Conservation (phyloP, 2,888 invertebrate species). For the Nudaria mundana region DNA sequence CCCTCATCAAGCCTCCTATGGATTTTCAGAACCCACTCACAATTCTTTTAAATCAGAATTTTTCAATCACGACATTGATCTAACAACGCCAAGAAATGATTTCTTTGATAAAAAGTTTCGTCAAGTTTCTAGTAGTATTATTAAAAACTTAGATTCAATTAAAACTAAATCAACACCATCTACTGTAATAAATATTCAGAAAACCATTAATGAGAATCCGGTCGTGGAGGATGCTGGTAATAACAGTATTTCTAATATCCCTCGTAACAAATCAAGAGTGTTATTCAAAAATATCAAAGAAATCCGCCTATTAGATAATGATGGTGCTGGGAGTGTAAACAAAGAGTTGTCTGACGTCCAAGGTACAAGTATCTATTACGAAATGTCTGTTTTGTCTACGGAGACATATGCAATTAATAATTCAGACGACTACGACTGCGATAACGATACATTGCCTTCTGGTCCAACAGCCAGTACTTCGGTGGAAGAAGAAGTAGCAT, state of each 20-base stretch:
- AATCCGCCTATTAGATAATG: constrained; percentile 68
- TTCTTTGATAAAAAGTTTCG: constrained; percentile 78
- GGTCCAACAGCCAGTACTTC: constrained; percentile 56
- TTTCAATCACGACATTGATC: constrained; percentile 61
- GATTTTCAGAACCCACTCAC: constrained; percentile 45
- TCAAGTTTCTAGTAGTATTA: constrained; percentile 76
- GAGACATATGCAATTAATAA: constrained; percentile 67
- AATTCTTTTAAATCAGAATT: constrained; percentile 61
- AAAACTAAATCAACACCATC: constrained; percentile 50
- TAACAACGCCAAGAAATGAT: constrained; percentile 79
- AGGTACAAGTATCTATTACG: constrained; percentile 77
- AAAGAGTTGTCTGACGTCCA: constrained; percentile 71
- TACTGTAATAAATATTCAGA: constrained; percentile 54
- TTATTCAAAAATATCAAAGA: constrained; percentile 80
- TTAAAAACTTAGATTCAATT: constrained; percentile 68
- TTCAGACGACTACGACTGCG: constrained; percentile 68
- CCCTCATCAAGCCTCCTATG: constrained; percentile 50
- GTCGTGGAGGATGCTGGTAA: constrained; percentile 69
- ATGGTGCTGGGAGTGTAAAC: constrained; percentile 59
- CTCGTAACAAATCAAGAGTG: constrained; percentile 71
- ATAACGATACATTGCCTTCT: constrained; percentile 53
- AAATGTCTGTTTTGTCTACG: constrained; percentile 74
- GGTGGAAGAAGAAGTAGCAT: constrained; percentile 48
- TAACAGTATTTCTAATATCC: constrained; percentile 71
- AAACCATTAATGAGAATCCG: constrained; percentile 54